Base-by-base conservation (phyloP, 2,888 invertebrate genomes). In the Elaeidobius kamerunicus region DNA sequence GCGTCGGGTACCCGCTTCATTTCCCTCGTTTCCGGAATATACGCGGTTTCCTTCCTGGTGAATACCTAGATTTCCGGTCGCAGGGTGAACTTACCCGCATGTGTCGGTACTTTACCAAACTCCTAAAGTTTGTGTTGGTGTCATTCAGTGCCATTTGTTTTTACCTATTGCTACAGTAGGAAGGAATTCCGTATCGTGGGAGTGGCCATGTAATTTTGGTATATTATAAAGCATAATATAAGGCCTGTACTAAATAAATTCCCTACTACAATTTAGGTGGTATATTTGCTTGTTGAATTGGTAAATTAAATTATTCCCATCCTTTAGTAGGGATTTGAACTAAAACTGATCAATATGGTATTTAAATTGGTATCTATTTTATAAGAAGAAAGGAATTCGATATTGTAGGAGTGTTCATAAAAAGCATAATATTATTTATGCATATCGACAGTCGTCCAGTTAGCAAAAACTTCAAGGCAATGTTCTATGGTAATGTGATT, bases 331-430 rank as follows among this genome's bases (percentile, higher is more conserved):
- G n/a, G n/a, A n/a, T n/a, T n/a, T n/a, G n/a, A n/a, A n/a, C n/a
- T n/a, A n/a, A n/a, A n/a, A n/a, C n/a, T n/a, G n/a, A n/a, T n/a
- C n/a, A n/a, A n/a, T n/a, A n/a, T n/a, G n/a, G n/a, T n/a, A n/a
- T n/a, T n/a, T n/a, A n/a, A n/a, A n/a, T n/a, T 18, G 15, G 17
- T 23, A 36, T 35, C 39, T 39, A 20, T 49, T 43, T 42, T 35
- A 16, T 12, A 20, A 43, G 35, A 6, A 42, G 43, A 39, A 47
- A 53, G 52, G 52, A 53, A 53, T 53, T 53, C 42, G 28, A 34
- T 52, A 16, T 17, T 47, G 47, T 53, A 53, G 52, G 52, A 53
- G 52, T 53, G 52, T 51, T 45, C 51, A 20, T 39, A 40, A 32
- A 20, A 30, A 38, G 36, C 23, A 27, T 38, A 43, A 17, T 41